Evolutionary conservation across 2,113 vertebrate species (phyloP), one percentile per base, ranked within the genome.

Genomic region (Alaudala cheleensis): DNA sequence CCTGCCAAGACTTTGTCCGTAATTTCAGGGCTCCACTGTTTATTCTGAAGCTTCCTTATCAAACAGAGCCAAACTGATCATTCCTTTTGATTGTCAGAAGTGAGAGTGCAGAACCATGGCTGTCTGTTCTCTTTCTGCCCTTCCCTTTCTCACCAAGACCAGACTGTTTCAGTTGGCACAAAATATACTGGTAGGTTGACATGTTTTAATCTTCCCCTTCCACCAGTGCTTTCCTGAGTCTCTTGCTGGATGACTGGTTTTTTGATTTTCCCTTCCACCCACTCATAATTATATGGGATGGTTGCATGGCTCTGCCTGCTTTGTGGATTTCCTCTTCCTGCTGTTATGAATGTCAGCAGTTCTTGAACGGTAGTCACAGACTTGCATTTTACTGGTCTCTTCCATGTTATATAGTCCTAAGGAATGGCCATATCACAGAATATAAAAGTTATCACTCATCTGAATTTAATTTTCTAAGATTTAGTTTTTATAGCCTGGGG

Each of bases 261-360:
- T 94, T 66, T 70, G 54, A 88, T 89, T 96, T 91, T 67, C 40
- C 56, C 71, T 94, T 90, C 87, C 90, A 0, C 92, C 92, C 92
- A 90, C 94, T 90, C 85, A 12, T 85, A 90, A 91, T 95, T 90
- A 83, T 12, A 81, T n/a, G 82, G 72, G 54, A 70, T 83, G 76
- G 76, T 51, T 95, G 86, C 77, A 77, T 86, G 80, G 88, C 91
- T 92, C 76, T 93, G 81, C 81, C 93, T 92, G 79, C 58, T 70
- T 39, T 92, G 82, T 95, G 94, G 85, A 90, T 96, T 96, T 94
- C 95, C 92, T 96, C 85, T 97, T 96, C 81, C 74, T 94, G 53
- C 82, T 88, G 33, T 66, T 94, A 56, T 28, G 54, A 49, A 39
- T 77, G 62, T 89, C 74, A 92, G 86, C 64, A 95, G 47, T 73